phyloP scores from a whole-genome alignment of 2,797 vertebrate species.

The Pelochelys cantorii region DNA sequence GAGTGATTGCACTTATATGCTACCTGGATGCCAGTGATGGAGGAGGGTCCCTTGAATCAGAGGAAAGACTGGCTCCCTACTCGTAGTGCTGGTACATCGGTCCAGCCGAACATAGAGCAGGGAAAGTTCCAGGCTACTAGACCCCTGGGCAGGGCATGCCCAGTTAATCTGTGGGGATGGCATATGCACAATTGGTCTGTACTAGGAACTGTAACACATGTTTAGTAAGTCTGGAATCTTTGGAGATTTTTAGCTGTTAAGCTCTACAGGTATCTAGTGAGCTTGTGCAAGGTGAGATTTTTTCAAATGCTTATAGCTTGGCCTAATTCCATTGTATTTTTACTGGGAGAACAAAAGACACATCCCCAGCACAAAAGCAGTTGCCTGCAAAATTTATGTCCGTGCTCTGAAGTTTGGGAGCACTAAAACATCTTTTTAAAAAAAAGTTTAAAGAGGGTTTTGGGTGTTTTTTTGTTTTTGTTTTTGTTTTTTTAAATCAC shows the following conservation, averaged over 20 bases:
- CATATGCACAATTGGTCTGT: background rate
- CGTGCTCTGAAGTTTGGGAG: background rate
- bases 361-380: background rate
- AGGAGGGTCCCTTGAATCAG: too few species aligned
- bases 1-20: too few species aligned
- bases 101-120: too few species aligned
- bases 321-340: background rate
- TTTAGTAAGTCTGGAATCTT: background rate
- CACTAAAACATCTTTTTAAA: too few species aligned
- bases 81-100: too few species aligned
- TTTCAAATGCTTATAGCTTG: background rate
- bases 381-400: background rate
- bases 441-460: too few species aligned
- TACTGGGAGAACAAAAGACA: background rate
- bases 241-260: background rate
- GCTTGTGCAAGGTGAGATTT: background rate
- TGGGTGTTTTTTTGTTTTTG: too few species aligned
- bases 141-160: accelerated
- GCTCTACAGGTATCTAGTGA: background rate
- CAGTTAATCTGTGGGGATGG: background rate
- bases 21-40: too few species aligned
- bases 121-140: background rate
- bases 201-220: background rate
- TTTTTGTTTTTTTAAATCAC: too few species aligned
- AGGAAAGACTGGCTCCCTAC: too few species aligned